Percentiles rank a stretch among this genome's conserved stretches.
Evolutionary conservation across 2,888 invertebrate species (phyloP).

Genomic region (Leptinotarsa tumamoca): DNA sequence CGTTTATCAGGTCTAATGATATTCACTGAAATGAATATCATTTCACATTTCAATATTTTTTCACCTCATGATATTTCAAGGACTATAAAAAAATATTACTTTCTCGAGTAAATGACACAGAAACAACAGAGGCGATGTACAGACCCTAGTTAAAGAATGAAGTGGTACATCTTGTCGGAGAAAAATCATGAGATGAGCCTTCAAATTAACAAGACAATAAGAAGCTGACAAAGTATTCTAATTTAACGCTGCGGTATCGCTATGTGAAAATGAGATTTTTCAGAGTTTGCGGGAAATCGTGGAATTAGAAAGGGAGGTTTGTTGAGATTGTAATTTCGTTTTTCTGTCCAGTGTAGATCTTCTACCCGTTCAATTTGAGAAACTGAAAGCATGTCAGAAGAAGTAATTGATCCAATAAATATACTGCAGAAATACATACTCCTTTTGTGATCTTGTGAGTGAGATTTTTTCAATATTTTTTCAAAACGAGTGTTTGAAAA

Average conservation of each 20-base stretch:
- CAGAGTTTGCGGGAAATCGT: neutral
- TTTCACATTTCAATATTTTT: too few relatives aligned
- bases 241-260: conserved; percentile 26
- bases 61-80: too few relatives aligned
- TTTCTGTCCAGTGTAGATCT: neutral
- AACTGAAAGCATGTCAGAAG: neutral
- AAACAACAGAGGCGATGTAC: too few relatives aligned
- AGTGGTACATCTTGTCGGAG: neutral
- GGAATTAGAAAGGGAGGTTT: neutral
- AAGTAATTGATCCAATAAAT: too few relatives aligned
- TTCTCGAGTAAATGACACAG: too few relatives aligned
- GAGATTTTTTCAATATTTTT: too few relatives aligned
- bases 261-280: conserved; percentile 9
- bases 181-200: conserved; percentile 26
- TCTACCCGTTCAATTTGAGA: neutral
- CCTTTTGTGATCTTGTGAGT: too few relatives aligned
- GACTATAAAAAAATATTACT: too few relatives aligned
- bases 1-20: neutral
- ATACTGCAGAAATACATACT: too few relatives aligned
- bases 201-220: conserved; percentile 29
- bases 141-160: too few relatives aligned
- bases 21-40: neutral
- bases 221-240: conserved; percentile 29
- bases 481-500: too few relatives aligned
- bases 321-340: neutral